Conservation (phyloP, 2,113 vertebrate genomes). For the Apteryx mantelli region DNA sequence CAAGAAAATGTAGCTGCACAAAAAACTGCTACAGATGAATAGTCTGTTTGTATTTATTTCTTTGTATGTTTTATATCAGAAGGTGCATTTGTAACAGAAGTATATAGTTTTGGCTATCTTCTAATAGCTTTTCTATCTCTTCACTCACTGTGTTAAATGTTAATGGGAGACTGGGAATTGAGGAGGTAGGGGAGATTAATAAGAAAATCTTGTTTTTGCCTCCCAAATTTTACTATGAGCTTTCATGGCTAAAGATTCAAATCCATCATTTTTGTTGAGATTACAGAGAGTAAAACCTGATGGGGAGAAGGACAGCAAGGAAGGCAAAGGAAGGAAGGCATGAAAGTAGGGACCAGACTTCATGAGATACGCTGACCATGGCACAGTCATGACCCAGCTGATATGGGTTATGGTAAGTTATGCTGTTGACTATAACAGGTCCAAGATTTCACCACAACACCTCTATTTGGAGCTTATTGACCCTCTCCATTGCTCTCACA, state of each 20-base stretch:
- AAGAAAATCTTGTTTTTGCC: neutral
- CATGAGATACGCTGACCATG: neutral
- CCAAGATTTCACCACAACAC: neutral
- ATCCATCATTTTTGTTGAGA: neutral
- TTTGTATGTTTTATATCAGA: neutral
- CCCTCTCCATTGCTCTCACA: neutral
- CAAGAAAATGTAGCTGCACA: neutral
- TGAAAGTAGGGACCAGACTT: neutral
- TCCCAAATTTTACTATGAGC: neutral
- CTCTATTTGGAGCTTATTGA: neutral
- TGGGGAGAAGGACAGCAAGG: neutral
- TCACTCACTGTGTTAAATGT: neutral
- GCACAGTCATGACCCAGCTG: neutral
- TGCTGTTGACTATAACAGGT: neutral
- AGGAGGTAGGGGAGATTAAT: neutral
- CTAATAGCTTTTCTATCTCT: neutral
- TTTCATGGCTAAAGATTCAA: neutral
- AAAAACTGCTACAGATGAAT: neutral
- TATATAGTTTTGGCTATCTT: neutral
- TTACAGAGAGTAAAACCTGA: accelerated
- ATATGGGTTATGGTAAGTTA: neutral
- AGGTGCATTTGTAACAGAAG: neutral
- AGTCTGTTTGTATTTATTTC: neutral
- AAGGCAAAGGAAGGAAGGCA: neutral
- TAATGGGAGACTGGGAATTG: neutral